Evolutionary conservation across 2,888 invertebrate genomes (phyloP).

Genomic region (Drosophila cracens): DNA sequence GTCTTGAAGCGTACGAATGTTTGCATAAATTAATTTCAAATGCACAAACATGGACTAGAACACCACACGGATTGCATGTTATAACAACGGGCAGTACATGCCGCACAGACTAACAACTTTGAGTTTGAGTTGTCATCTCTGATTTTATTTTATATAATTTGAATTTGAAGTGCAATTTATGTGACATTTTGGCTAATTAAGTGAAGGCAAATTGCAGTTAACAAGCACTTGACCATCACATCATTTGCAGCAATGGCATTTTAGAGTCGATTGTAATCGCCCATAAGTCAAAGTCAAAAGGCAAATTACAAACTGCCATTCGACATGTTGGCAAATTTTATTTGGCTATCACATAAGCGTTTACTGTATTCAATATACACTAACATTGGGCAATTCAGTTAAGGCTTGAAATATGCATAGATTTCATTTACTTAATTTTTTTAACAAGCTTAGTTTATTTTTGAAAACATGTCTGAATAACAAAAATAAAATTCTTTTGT

Average conservation of each 20-base stretch:
- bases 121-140: constrained; percentile 19
- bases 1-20: constrained; percentile 62
- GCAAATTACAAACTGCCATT: constrained; percentile 47
- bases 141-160: constrained; percentile 26
- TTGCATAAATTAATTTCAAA: constrained; percentile 80
- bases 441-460: background rate
- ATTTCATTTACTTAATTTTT: background rate
- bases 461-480: background rate
- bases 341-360: constrained; percentile 33
- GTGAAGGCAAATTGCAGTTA: constrained; percentile 43
- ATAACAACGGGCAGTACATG: constrained; percentile 39
- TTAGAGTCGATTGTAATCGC: constrained; percentile 36
- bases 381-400: background rate
- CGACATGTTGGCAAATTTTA: constrained; percentile 61
- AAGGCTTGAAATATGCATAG: too few species aligned
- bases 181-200: constrained; percentile 55
- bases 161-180: constrained; percentile 34
- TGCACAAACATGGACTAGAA: constrained; percentile 79
- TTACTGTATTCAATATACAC: constrained; percentile 3
- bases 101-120: constrained; percentile 9
- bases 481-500: too few species aligned
- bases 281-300: constrained; percentile 50
- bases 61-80: constrained; percentile 68
- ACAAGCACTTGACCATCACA: constrained; percentile 59
- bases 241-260: constrained; percentile 28